Conservation (phyloP, 2,113 vertebrate species). For the Alectura lathami region DNA sequence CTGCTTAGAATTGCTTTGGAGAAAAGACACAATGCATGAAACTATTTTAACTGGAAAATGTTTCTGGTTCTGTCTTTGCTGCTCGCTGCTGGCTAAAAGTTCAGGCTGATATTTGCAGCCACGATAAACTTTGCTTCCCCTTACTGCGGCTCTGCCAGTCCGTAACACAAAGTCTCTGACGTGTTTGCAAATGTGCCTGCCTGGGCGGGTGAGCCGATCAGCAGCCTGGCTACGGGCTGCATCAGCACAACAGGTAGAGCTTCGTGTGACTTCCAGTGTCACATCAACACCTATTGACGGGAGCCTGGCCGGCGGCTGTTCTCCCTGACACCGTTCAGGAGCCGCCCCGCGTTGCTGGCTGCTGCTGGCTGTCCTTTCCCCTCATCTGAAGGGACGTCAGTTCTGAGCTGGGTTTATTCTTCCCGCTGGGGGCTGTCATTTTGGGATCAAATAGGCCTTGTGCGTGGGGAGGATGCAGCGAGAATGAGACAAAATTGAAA, state of each 20-base stretch:
- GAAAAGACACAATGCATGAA: neutral
- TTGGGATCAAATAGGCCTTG: neutral
- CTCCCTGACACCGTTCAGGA: neutral
- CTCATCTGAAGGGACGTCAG: neutral
- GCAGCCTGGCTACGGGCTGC: neutral
- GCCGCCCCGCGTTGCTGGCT: neutral
- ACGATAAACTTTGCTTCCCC: neutral
- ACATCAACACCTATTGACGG: slow-evolving; percentile 18
- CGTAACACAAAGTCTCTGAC: neutral
- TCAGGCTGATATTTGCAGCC: neutral
- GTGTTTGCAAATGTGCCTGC: neutral
- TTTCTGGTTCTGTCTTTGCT: neutral
- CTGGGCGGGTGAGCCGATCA: neutral
- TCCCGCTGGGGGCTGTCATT: slow-evolving; percentile 28
- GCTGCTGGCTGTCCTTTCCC: neutral
- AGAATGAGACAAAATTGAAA: slow-evolving; percentile 33
- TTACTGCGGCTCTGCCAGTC: neutral
- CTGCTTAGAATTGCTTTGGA: neutral
- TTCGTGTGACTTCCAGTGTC: neutral
- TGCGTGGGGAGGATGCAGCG: neutral
- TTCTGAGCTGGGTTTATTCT: neutral
- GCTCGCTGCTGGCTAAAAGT: neutral
- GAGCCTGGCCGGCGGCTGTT: neutral
- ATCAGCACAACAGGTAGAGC: neutral
- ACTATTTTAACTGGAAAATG: neutral